Evolutionary conservation across 2,888 invertebrate species (phyloP).

Genomic region (Ophioninae sp.): DNA sequence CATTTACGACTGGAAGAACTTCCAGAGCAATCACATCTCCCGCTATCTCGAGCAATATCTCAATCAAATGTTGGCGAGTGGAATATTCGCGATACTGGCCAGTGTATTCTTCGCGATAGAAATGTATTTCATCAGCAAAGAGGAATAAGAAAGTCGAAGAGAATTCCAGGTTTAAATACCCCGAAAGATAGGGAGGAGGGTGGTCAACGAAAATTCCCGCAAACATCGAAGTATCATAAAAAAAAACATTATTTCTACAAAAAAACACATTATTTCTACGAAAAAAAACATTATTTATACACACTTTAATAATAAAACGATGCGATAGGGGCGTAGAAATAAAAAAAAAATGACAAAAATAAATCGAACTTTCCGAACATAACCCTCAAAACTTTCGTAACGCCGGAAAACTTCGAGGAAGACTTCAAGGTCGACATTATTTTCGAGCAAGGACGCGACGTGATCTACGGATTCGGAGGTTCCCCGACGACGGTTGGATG

Average conservation of each 20-base stretch:
- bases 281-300: neutral
- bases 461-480: neutral
- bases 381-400: neutral
- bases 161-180: neutral
- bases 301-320: neutral
- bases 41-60: slow-evolving; percentile 83
- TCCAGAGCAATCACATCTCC: slow-evolving; percentile 81
- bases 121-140: slow-evolving; percentile 82
- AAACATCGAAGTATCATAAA: neutral
- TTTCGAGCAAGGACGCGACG: neutral
- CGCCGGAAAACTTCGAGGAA: neutral
- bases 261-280: neutral
- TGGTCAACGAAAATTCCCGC: neutral
- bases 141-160: slow-evolving; percentile 42
- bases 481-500: neutral
- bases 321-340: neutral
- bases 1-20: slow-evolving; percentile 79
- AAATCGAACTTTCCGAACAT: neutral
- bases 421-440: neutral
- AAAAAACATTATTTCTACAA: too few relatives aligned
- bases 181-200: neutral
- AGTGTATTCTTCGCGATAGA: slow-evolving; percentile 85
- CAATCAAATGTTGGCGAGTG: slow-evolving; percentile 85
- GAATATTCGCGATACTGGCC: slow-evolving; percentile 85
- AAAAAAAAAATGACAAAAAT: neutral